phyloP scores from a whole-genome alignment of 2,888 invertebrate species.

The Patella pellucida region DNA sequence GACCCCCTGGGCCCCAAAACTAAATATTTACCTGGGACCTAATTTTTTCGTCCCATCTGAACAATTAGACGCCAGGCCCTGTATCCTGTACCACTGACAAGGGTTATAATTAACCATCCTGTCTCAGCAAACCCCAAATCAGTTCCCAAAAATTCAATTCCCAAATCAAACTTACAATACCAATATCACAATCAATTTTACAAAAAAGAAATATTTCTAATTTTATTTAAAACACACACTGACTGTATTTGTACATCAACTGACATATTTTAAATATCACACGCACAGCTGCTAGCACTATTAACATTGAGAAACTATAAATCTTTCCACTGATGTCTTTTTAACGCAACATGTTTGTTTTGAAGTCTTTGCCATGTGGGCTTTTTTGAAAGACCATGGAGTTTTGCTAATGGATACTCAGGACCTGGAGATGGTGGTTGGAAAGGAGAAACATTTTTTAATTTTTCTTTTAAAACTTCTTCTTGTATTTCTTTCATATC shows the following conservation, averaged over 20 bases:
- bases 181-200: no score
- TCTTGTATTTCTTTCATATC: conserved; percentile 92
- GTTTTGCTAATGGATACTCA: conserved; percentile 56
- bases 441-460: conserved; percentile 87
- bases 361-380: conserved; percentile 62
- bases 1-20: no score
- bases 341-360: conserved; percentile 38
- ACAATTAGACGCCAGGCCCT: no score
- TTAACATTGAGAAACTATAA: conserved; percentile 14
- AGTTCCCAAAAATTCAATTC: no score
- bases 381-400: conserved; percentile 22
- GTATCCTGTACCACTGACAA: no score
- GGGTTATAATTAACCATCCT: no score
- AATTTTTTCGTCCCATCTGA: no score
- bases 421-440: conserved; percentile 44
- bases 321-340: conserved; percentile 52
- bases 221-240: background rate
- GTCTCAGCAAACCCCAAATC: no score
- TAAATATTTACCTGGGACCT: no score
- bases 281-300: conserved; percentile 12
- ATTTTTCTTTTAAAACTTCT: conserved; percentile 85
- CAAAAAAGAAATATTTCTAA: background rate
- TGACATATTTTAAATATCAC: conserved; percentile 1
- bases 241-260: conserved; percentile 5
- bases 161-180: no score